Percentiles rank a stretch among this genome's conserved stretches.
phyloP scores from a whole-genome alignment of 2,797 vertebrate species.

The Parauchenoglanis punctatus region DNA sequence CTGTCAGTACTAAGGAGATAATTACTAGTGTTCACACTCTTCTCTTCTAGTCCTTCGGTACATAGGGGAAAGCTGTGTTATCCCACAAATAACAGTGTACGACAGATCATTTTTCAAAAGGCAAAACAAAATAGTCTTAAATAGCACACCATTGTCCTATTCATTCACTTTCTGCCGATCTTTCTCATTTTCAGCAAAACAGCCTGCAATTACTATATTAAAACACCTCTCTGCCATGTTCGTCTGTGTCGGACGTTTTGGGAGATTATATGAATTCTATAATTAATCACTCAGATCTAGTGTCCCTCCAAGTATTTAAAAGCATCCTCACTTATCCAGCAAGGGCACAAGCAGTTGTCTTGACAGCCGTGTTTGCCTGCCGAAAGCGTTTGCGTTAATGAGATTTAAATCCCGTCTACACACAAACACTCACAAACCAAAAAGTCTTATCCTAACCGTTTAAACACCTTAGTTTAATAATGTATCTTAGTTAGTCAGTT shows the following conservation, averaged over 20 bases:
- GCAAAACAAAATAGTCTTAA: slow-evolving; percentile 25
- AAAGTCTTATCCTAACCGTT: background rate
- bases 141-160: slow-evolving; percentile 9
- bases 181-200: background rate
- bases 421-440: background rate
- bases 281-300: background rate
- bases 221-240: background rate
- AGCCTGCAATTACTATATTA: background rate
- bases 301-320: background rate
- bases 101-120: slow-evolving; percentile 26
- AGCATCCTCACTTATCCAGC: background rate
- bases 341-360: slow-evolving; percentile 25
- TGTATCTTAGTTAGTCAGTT: background rate
- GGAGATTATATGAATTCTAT: background rate
- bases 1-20: slow-evolving; percentile 49
- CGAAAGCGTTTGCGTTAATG: slow-evolving; percentile 43
- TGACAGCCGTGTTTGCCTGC: slow-evolving; percentile 45
- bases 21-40: slow-evolving; percentile 43
- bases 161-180: background rate
- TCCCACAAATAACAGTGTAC: slow-evolving; percentile 42
- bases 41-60: background rate
- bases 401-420: slow-evolving; percentile 37
- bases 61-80: slow-evolving; percentile 16
- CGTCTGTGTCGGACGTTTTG: background rate
- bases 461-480: background rate